Evolutionary conservation across 2,888 invertebrate genomes (phyloP), one percentile per base, ranked within the genome.

Genomic region (Chrysolina americana): DNA sequence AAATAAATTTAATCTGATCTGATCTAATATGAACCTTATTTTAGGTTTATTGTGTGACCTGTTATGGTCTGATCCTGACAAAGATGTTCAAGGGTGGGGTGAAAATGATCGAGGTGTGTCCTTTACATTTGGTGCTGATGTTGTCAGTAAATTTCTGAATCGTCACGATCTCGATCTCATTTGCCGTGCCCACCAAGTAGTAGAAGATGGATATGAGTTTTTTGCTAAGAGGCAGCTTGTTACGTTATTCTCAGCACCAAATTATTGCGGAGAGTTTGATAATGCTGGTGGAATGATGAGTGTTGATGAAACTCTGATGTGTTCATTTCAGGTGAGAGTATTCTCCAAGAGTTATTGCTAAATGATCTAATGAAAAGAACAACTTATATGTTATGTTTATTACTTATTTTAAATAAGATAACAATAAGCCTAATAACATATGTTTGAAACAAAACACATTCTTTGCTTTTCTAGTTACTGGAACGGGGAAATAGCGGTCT

Each of bases 231-330:
- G 99, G 77, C 98, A 99, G 88, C 91, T 99, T 85, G 99, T 99
- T 70, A 99, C 99, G 1, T 89, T 99, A 71, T 99, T 99, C 89
- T 99, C 98, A n/a, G 98, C 98, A 62, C 98, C 98, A 41, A 98
- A 98, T 88, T 97, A 97, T 87, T 98, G 97, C 87, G 97, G 98
- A n/a, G 97, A 98, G 89, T 98, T 98, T 86, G 98, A 98, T 88
- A 99, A 99, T 87, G 98, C 99, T 68, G 99, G 99, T 71, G 99
- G 98, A 77, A 99, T 99, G 98, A 99, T 99, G 99, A 97, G 96
- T 77, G 99, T 99, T 44, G 99, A 99, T 88, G 98, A 99, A 88
- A 96, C 98, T 76, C 92, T 99, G 69, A 98, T 99, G 98, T 99
- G 99, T 91, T 98, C 98, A 82, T 99, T 99, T 91, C 99, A 99